Conservation (phyloP, 2,797 vertebrate species). For the Microtus obscurus region DNA sequence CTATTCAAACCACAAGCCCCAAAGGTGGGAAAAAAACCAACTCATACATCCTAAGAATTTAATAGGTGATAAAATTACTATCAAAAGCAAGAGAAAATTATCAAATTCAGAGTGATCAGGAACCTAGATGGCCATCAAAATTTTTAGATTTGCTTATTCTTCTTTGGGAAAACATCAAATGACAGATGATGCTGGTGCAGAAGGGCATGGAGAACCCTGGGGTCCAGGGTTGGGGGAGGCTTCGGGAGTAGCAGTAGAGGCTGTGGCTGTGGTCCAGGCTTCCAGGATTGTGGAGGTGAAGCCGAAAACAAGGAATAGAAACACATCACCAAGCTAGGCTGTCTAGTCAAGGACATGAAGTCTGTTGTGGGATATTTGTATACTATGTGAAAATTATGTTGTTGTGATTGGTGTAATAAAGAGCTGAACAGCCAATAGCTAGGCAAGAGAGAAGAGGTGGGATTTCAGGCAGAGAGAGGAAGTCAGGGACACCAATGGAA, state of each 20-base stretch:
- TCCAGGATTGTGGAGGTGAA: not conserved
- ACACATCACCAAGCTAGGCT: not conserved
- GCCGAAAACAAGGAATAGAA: not conserved
- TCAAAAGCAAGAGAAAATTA: not conserved
- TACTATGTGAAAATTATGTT: too few relatives aligned
- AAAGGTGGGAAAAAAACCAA: not conserved
- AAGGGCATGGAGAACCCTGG: not conserved
- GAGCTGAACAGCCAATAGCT: not conserved
- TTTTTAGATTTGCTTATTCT: not conserved
- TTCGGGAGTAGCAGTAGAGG: not conserved
- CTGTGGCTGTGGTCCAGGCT: not conserved
- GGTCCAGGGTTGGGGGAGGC: not conserved
- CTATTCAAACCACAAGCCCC: not conserved
- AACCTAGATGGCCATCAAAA: not conserved
- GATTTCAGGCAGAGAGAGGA: not conserved
- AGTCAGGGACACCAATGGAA: not conserved
- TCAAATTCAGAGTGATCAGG: not conserved
- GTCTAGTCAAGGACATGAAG: not conserved
- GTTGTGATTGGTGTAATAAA: too few relatives aligned
- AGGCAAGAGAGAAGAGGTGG: not conserved
- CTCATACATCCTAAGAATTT: not conserved
- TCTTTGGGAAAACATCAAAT: not conserved
- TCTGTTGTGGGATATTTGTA: too few relatives aligned
- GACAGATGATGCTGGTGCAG: not conserved
- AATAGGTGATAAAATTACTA: conserved; percentile 48